Evolutionary conservation across 2,888 invertebrate species (phyloP).

Genomic region (Dicranocentrus wangi): DNA sequence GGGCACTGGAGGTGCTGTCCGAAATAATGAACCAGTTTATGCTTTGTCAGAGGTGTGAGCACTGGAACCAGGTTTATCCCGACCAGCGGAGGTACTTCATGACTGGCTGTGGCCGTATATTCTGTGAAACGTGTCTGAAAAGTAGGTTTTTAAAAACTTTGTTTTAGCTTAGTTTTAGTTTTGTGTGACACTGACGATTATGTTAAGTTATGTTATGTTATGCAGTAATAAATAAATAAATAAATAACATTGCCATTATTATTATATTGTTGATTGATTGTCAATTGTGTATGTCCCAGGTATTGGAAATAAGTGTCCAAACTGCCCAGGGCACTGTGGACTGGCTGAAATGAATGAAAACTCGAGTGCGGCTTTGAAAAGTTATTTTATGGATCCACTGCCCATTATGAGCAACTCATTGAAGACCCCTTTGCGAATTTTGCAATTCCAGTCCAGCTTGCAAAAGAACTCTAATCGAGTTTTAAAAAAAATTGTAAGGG

Average conservation of each 20-base stretch:
- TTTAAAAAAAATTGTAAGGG: background rate
- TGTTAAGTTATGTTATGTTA: background rate
- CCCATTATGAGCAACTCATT: slow-evolving; percentile 8
- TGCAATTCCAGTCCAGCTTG: slow-evolving; percentile 41
- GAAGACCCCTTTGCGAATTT: slow-evolving; percentile 28
- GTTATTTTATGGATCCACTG: slow-evolving; percentile 43
- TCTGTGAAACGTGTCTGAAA: slow-evolving; percentile 34
- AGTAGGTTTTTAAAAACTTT: slow-evolving; percentile 17
- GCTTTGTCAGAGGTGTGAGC: slow-evolving; percentile 34
- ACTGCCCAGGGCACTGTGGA: slow-evolving; percentile 21
- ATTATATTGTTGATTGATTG: background rate
- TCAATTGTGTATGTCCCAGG: background rate
- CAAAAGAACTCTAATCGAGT: slow-evolving; percentile 16
- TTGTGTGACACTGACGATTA: too few species aligned
- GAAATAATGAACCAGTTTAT: slow-evolving; percentile 7
- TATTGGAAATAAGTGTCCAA: slow-evolving; percentile 11
- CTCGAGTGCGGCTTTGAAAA: slow-evolving; percentile 11
- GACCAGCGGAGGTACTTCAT: slow-evolving; percentile 27
- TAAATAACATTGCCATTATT: background rate
- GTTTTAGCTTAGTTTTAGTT: background rate
- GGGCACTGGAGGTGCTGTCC: background rate
- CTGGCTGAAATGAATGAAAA: slow-evolving; percentile 36
- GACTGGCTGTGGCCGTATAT: slow-evolving; percentile 31
- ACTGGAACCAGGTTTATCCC: slow-evolving; percentile 24
- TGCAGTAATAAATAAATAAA: background rate